phyloP scores from a whole-genome alignment of 1,140 invertebrate species.

The Capitella teleta region DNA sequence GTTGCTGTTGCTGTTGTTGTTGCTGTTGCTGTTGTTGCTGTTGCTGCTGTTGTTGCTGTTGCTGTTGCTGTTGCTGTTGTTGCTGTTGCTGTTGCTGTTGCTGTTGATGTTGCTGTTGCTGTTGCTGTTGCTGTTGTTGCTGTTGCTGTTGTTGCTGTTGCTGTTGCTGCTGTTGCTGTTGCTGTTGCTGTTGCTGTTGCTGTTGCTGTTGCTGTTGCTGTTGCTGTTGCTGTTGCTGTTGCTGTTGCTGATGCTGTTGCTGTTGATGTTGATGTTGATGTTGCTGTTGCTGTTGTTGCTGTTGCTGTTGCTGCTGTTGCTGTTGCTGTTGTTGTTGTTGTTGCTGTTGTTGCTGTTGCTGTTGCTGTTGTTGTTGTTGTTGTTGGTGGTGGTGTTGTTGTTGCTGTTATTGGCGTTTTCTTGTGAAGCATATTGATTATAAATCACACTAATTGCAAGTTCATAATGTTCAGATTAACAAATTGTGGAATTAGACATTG shows the following conservation, averaged over 20 bases:
- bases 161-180: not conserved
- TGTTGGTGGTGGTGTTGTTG: not conserved
- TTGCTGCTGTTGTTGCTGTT: not conserved
- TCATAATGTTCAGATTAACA: too few species aligned
- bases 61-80: not conserved
- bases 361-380: not conserved
- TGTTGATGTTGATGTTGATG: not conserved
- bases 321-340: not conserved
- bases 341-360: not conserved
- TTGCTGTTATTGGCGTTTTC: not conserved
- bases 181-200: not conserved
- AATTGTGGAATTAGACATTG: too few species aligned
- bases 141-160: not conserved
- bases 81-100: not conserved
- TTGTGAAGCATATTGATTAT: too few species aligned
- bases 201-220: not conserved
- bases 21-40: not conserved
- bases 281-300: not conserved
- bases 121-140: not conserved
- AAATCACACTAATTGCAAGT: too few species aligned
- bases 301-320: not conserved
- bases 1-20: not conserved
- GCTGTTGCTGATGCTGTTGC: not conserved
- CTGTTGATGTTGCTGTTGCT: not conserved
- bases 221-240: not conserved